Conservation (phyloP, 64 coral and sea anemone genomes). For the Montipora cactus region DNA sequence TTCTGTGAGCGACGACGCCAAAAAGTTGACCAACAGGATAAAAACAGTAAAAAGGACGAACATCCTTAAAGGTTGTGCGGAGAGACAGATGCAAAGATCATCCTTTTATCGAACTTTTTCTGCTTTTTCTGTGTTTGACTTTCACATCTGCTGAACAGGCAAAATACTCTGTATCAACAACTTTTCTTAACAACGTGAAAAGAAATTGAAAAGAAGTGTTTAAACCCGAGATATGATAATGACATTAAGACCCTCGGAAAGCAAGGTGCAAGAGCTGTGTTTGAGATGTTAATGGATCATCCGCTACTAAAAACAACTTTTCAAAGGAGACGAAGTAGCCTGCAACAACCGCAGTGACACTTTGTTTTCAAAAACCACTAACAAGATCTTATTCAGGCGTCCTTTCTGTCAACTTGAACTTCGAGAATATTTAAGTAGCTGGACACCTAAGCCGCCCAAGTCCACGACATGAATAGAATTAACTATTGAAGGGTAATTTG, state of each 20-base stretch:
- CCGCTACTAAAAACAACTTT: too few relatives aligned
- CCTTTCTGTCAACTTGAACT: too few relatives aligned
- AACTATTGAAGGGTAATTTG: too few relatives aligned
- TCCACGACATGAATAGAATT: too few relatives aligned
- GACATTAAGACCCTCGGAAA: too few relatives aligned
- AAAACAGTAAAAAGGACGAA: not conserved
- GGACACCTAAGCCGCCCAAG: too few relatives aligned
- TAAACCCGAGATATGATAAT: too few relatives aligned
- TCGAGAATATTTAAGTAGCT: too few relatives aligned
- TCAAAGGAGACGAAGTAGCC: too few relatives aligned
- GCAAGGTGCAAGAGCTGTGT: not conserved
- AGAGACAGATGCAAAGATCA: not conserved
- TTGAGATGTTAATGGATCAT: not conserved
- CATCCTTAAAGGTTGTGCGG: not conserved
- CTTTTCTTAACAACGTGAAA: not conserved
- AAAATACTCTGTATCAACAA: not conserved
- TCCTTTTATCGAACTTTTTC: not conserved
- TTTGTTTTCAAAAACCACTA: too few relatives aligned
- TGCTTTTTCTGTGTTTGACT: not conserved
- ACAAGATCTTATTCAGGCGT: too few relatives aligned
- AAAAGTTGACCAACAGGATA: not conserved
- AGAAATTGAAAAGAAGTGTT: not conserved
- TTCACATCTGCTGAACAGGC: not conserved
- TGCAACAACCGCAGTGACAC: too few relatives aligned
- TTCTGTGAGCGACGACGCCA: not conserved